Conservation (phyloP, 2,113 vertebrate species). For the western clawed frog (Xenopus tropicalis) region DNA sequence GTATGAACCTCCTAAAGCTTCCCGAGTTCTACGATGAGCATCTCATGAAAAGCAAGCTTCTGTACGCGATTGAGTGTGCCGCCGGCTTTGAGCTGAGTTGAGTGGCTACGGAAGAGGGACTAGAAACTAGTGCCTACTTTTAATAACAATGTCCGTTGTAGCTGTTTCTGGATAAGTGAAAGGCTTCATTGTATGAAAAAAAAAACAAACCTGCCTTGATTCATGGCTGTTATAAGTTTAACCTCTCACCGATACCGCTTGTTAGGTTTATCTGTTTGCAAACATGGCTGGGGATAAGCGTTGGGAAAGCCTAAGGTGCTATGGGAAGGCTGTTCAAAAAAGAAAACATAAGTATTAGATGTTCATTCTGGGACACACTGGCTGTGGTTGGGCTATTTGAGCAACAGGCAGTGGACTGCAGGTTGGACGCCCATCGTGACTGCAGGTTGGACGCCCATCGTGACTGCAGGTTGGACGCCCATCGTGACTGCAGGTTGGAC, state of each 20-base stretch:
- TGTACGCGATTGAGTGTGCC: slow-evolving; percentile 95
- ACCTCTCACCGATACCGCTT: slow-evolving; percentile 54
- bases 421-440: too few species aligned
- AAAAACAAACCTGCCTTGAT: slow-evolving; percentile 25
- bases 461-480: too few species aligned
- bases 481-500: too few species aligned
- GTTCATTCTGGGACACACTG: too few species aligned
- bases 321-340: background rate
- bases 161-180: slow-evolving; percentile 43
- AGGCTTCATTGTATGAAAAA: background rate
- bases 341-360: too few species aligned
- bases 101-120: slow-evolving; percentile 55
- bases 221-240: slow-evolving; percentile 49
- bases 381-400: too few species aligned
- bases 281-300: too few species aligned
- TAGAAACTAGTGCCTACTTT: slow-evolving; percentile 33
- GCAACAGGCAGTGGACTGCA: too few species aligned
- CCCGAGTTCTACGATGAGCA: slow-evolving; percentile 90
- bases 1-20: slow-evolving; percentile 98
- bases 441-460: too few species aligned
- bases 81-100: slow-evolving; percentile 97
- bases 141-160: slow-evolving; percentile 45
- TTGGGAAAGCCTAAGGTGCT: background rate
- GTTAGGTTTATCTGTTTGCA: too few species aligned
- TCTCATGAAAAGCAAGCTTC: slow-evolving; percentile 90